Conservation (phyloP, 2,113 vertebrate species). For the Dipodomys ordii region DNA sequence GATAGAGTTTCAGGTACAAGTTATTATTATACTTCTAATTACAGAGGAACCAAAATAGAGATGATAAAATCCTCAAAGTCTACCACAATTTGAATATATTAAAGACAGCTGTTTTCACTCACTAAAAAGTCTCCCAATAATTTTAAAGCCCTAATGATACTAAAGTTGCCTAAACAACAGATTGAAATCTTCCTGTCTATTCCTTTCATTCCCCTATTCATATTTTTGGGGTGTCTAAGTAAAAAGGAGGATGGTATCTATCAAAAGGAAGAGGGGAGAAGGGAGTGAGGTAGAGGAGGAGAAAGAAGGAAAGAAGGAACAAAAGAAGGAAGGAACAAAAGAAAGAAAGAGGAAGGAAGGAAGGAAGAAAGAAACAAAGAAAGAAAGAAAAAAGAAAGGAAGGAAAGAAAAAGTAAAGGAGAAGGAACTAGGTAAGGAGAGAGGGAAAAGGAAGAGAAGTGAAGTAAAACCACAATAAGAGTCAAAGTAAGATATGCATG, state of each 20-base stretch:
- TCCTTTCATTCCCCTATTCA: neutral
- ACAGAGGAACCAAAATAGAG: neutral
- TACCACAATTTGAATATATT: neutral
- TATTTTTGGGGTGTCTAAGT: neutral
- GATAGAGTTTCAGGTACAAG: neutral
- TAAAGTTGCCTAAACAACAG: conserved; percentile 5
- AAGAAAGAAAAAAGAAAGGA: no score
- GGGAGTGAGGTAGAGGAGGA: neutral
- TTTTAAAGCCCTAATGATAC: neutral
- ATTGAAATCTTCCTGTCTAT: neutral
- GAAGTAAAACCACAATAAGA: neutral
- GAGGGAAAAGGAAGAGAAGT: neutral
- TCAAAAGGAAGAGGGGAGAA: neutral
- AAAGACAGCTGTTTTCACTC: neutral
- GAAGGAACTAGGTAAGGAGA: no score
- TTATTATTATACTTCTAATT: no score
- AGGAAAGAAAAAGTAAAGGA: neutral
- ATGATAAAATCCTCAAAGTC: neutral
- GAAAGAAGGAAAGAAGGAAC: no score
- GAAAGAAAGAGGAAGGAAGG: no score
- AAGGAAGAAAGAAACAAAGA: no score
- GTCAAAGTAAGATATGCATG: no score
- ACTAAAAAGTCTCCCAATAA: neutral
- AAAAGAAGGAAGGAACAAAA: neutral
- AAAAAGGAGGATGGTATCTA: neutral